Conservation (phyloP, 2,113 vertebrate genomes). For the Ranitomeya variabilis region DNA sequence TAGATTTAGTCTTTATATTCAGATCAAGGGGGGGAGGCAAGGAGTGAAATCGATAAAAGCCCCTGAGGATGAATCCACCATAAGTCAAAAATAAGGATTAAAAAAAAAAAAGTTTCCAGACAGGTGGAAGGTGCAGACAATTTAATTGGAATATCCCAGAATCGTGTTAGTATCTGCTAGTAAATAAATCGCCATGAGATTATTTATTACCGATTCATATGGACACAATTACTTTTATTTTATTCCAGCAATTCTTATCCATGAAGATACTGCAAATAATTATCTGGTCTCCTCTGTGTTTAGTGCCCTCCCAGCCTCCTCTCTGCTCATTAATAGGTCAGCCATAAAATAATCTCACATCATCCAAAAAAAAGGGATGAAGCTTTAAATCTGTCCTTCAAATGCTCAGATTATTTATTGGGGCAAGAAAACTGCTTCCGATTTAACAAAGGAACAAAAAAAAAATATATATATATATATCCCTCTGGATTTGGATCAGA, state of each 20-base stretch:
- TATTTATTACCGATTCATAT: neutral
- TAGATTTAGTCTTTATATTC: neutral
- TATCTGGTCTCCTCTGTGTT: neutral
- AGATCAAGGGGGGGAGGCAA: neutral
- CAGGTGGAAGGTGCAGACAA: neutral
- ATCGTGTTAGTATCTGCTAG: neutral
- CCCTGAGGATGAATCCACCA: neutral
- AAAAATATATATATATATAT: neutral
- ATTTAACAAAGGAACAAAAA: slow-evolving; percentile 9
- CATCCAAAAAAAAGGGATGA: neutral
- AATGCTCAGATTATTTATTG: slow-evolving; percentile 22
- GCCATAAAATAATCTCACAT: slow-evolving; percentile 28
- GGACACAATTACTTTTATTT: neutral
- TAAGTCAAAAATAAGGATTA: neutral
- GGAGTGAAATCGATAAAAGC: neutral
- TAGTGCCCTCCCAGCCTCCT: neutral
- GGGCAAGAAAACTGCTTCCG: slow-evolving; percentile 27
- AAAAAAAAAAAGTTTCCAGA: too few species aligned
- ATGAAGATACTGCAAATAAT: neutral
- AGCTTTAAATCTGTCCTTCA: slow-evolving; percentile 24
- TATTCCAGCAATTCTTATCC: neutral
- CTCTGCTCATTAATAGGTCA: slow-evolving; percentile 1
- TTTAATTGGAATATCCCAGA: neutral
- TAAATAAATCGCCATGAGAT: neutral
- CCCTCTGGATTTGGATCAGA: slow-evolving; percentile 28